phyloP scores from a whole-genome alignment of 1,140 invertebrate species.

The Ptiloglossa arizonensis region DNA sequence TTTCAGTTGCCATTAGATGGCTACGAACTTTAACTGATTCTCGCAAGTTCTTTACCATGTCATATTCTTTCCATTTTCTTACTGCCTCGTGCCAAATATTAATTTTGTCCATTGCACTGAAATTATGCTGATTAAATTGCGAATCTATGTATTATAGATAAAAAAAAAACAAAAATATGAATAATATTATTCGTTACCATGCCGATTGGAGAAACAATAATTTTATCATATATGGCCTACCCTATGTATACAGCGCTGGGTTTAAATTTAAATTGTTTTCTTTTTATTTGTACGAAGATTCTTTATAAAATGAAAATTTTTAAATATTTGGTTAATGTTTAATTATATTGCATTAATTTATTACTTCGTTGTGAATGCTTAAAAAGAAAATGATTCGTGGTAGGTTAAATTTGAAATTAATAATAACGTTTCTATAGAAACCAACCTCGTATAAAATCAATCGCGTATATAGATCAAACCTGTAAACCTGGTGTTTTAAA shows the following conservation, averaged over 20 bases:
- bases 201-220: neutral
- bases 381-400: neutral
- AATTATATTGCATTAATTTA: neutral
- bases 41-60: too few species aligned
- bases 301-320: too few species aligned
- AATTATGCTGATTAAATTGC: neutral
- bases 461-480: conserved; percentile 45
- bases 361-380: neutral
- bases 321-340: neutral
- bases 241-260: too few species aligned
- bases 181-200: neutral
- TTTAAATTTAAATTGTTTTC: neutral
- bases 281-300: neutral
- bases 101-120: too few species aligned
- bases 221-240: too few species aligned
- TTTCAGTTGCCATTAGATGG: neutral
- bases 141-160: neutral
- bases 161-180: neutral
- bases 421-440: conserved; percentile 36
- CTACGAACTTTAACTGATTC: neutral
- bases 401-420: conserved; percentile 14
- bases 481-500: neutral
- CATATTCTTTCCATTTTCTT: too few species aligned
- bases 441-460: neutral
- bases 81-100: too few species aligned